phyloP scores from a whole-genome alignment of 2,888 invertebrate genomes.

The Torymus texanus region DNA sequence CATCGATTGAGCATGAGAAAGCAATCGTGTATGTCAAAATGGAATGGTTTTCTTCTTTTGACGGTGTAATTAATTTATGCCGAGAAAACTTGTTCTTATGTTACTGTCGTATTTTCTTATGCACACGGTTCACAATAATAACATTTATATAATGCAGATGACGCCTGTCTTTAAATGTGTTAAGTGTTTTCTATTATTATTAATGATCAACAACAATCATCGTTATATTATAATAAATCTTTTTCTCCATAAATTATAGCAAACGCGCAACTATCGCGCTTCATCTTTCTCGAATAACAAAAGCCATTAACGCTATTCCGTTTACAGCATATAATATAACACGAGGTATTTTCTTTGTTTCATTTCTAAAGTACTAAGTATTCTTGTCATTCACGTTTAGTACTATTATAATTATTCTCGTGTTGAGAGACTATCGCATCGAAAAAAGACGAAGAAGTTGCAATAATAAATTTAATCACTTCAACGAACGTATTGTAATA shows the following conservation, averaged over 20 bases:
- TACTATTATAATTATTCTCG: constrained; percentile 31
- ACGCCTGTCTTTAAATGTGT: constrained; percentile 39
- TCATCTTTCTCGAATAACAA: constrained; percentile 41
- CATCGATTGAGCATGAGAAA: constrained; percentile 34
- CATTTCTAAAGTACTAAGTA: constrained; percentile 49
- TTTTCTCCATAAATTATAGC: constrained; percentile 36
- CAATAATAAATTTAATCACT: constrained; percentile 1
- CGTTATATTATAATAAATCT: constrained; percentile 42
- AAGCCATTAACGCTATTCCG: constrained; percentile 49
- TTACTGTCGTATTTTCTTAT: constrained; percentile 2
- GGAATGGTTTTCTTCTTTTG: constrained; percentile 36
- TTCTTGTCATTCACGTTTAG: constrained; percentile 14
- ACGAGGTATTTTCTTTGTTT: constrained; percentile 46
- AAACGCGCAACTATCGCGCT: constrained; percentile 6
- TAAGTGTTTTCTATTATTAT: constrained; percentile 17
- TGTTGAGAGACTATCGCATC: constrained; percentile 24
- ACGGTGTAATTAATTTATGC: constrained; percentile 31
- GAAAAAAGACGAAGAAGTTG: constrained; percentile 26
- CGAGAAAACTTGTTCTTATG: constrained; percentile 20
- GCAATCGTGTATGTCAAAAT: constrained; percentile 28
- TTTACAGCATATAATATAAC: constrained; percentile 46
- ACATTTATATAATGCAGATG: constrained; percentile 51
- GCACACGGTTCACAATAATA: constrained; percentile 38
- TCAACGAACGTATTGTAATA: constrained; percentile 13
- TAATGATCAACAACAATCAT: constrained; percentile 48